These are phyloP conservation scores for Tolmerus cingulatus DNA, from an alignment of 2,888 invertebrate genomes.

Conservation along the genomic window DNA sequence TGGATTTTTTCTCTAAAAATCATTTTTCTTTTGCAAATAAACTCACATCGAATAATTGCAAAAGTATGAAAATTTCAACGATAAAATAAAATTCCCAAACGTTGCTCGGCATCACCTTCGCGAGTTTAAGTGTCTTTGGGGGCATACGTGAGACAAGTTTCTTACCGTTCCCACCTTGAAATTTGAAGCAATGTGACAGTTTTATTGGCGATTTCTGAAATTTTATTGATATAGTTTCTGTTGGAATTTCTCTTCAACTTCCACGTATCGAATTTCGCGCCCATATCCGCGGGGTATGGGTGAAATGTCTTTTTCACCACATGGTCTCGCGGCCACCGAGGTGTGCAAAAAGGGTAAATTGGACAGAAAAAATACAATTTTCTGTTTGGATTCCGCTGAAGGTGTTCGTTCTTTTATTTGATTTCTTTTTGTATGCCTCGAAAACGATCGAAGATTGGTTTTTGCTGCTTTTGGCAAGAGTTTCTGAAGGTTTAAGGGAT, in stretches of 20 bases:
- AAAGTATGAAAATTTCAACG: not conserved
- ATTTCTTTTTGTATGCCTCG: not conserved
- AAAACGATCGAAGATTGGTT: not conserved
- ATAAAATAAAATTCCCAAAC: not conserved
- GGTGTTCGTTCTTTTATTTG: not conserved
- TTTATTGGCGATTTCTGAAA: not conserved
- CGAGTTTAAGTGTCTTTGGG: not conserved
- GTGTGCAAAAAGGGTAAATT: not conserved
- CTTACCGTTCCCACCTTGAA: constrained; percentile 8
- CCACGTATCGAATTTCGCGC: constrained; percentile 4
- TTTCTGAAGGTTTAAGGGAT: not conserved
- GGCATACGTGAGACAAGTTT: not conserved
- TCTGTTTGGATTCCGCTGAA: not conserved
- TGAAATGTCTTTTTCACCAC: not conserved
- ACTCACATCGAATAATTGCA: not conserved
- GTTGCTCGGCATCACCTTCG: not conserved
- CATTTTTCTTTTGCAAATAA: not conserved
- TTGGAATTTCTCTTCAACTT: not conserved
- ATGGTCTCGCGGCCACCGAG: not conserved
- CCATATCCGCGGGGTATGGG: not conserved
- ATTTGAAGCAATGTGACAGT: constrained; percentile 4
- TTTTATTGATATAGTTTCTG: constrained; percentile 21
- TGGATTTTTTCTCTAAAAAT: not conserved
- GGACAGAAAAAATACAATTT: not conserved
- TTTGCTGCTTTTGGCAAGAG: not conserved